Evolutionary conservation across 2,113 vertebrate genomes (phyloP), one percentile per base, ranked within the genome.

Genomic region (Anthoscopus minutus): DNA sequence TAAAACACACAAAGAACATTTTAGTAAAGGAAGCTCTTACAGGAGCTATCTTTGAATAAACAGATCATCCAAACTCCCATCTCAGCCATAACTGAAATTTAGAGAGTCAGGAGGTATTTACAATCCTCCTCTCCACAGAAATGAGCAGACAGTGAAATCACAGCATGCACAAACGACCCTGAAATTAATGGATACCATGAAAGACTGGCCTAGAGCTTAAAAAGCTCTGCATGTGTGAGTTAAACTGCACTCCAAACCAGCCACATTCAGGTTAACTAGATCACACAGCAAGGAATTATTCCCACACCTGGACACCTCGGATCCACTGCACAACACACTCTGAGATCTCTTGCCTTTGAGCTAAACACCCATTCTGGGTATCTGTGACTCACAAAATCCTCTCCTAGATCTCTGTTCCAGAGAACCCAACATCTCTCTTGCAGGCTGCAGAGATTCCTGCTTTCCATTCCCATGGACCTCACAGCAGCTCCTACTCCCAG

Each of bases 1-100:
- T 94, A 88, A 96, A 97, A 81, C 23, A 92, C 35, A 91, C 44
- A 86, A 80, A 86, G 58, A 91, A 66, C 40, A 65, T 84, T 83
- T 88, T n/a, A 82, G 87, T 31, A 85, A 89, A 93, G 60, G 70
- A 80, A 90, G 80, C 69, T 90, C 51, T 60, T 88, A 84, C 67
- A 96, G 69, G 44, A 64, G 15, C 20, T 54, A 11, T 54, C 21
- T 89, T 86, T 70, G 76, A 83, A 87, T 47, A 80, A 76, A 85
- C 0, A 93, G 56, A 82, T 77, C 50, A 87, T 24, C 58, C 74
- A 86, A 82, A 62, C 31, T 88, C 79, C 64, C 35, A 51, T 33
- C 71, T 77, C 81, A 83, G 67, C 62, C 38, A 17, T 54, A 85
- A 82, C 4, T 47, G 84, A 64, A 77, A 85, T 77, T 67, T 66